Conservation (phyloP, 2,113 vertebrate species). For the Clarias batrachus region DNA sequence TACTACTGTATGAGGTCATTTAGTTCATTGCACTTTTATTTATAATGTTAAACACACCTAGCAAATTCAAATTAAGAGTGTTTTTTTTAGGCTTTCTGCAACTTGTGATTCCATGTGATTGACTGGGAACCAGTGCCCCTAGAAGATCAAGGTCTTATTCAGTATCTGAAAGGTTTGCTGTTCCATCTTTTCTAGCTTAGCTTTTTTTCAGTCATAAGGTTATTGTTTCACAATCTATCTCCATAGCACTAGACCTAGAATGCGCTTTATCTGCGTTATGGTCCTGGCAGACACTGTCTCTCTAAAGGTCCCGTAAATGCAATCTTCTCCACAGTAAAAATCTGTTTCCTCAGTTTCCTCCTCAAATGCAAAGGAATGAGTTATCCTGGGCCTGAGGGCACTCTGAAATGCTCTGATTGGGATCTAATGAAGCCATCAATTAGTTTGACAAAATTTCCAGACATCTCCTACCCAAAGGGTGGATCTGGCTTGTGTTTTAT, state of each 20-base stretch:
- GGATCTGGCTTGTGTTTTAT: conserved; percentile 43
- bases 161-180: neutral
- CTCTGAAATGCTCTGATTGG: conserved; percentile 46
- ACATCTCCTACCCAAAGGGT: conserved; percentile 49
- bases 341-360: conserved; percentile 41
- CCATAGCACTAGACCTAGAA: conserved; percentile 14
- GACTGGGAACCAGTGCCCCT: neutral
- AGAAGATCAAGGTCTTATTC: neutral
- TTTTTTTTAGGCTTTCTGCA: neutral
- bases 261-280: conserved; percentile 49
- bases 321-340: conserved; percentile 46
- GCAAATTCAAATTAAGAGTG: neutral
- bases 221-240: conserved; percentile 35
- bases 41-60: neutral
- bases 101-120: neutral
- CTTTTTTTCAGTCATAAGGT: neutral
- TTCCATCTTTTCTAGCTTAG: neutral
- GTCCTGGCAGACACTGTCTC: conserved; percentile 34
- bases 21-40: neutral
- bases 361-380: conserved; percentile 45
- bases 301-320: conserved; percentile 15
- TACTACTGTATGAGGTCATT: neutral
- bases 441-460: conserved; percentile 56
- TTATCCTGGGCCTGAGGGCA: conserved; percentile 40
- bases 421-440: conserved; percentile 57